phyloP scores from a whole-genome alignment of 2,113 vertebrate genomes.

The Hemibagrus wyckioides region DNA sequence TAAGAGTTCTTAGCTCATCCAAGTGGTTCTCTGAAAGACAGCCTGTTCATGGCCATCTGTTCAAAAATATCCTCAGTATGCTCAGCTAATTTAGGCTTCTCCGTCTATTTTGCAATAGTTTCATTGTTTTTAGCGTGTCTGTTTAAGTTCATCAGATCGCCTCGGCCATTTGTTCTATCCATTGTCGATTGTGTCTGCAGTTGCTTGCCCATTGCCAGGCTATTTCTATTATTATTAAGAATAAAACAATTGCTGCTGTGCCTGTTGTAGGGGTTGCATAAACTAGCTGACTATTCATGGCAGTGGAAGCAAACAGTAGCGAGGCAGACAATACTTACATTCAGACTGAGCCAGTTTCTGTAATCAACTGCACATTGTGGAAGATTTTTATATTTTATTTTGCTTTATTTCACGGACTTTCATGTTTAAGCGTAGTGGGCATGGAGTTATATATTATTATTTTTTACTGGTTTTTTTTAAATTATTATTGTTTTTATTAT shows the following conservation, averaged over 20 bases:
- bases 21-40: neutral
- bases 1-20: neutral
- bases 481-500: too few relatives aligned
- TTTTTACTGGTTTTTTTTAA: too few relatives aligned
- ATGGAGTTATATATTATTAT: too few relatives aligned
- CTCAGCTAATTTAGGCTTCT: slow-evolving; percentile 1
- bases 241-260: neutral
- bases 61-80: slow-evolving; percentile 6
- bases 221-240: neutral
- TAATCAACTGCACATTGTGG: neutral
- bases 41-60: neutral
- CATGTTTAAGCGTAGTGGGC: neutral
- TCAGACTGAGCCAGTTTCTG: neutral
- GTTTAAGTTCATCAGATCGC: neutral
- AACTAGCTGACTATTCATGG: neutral
- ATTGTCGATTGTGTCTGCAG: neutral
- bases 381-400: neutral
- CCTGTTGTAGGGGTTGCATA: neutral
- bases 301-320: neutral
- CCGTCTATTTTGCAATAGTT: neutral
- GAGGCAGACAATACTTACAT: neutral
- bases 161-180: slow-evolving; percentile 8
- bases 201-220: neutral
- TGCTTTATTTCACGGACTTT: neutral
- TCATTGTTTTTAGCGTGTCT: slow-evolving; percentile 4